Evolutionary conservation across 1,140 invertebrate species (phyloP).

Genomic region (Diachasmimorpha longicaudata): DNA sequence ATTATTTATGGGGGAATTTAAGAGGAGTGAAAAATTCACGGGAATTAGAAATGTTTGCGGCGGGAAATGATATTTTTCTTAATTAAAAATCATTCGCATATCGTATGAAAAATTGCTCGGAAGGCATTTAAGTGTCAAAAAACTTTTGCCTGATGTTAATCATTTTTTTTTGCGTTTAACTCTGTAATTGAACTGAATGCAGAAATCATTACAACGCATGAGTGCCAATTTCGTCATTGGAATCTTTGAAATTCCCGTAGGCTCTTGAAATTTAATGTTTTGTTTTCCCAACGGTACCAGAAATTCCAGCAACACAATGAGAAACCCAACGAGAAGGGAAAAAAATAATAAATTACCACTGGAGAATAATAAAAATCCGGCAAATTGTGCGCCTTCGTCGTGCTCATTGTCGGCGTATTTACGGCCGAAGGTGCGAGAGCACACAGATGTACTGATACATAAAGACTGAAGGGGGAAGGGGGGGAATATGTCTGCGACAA

Average conservation of each 20-base stretch:
- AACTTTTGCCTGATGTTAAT: too few relatives aligned
- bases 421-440: conserved; percentile 12
- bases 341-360: not conserved
- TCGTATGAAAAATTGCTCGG: too few relatives aligned
- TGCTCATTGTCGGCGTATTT: conserved; percentile 15
- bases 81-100: too few relatives aligned
- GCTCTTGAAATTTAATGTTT: too few relatives aligned
- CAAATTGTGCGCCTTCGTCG: conserved; percentile 12
- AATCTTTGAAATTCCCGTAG: too few relatives aligned
- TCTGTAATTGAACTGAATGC: too few relatives aligned
- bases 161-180: too few relatives aligned
- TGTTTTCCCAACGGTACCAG: not conserved
- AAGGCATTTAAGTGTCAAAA: too few relatives aligned
- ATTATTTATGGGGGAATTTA: not conserved
- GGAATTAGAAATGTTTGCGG: not conserved
- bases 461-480: too few relatives aligned
- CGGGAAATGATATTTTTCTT: not conserved
- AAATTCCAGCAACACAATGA: not conserved
- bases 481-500: conserved; percentile 1
- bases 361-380: not conserved
- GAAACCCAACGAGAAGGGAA: not conserved
- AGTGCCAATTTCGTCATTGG: too few relatives aligned
- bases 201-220: too few relatives aligned
- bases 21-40: too few relatives aligned
- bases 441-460: not conserved